These are phyloP conservation scores for Quadriops clusia DNA, from an alignment of 2,888 invertebrate species.

Conservation along the genomic window DNA sequence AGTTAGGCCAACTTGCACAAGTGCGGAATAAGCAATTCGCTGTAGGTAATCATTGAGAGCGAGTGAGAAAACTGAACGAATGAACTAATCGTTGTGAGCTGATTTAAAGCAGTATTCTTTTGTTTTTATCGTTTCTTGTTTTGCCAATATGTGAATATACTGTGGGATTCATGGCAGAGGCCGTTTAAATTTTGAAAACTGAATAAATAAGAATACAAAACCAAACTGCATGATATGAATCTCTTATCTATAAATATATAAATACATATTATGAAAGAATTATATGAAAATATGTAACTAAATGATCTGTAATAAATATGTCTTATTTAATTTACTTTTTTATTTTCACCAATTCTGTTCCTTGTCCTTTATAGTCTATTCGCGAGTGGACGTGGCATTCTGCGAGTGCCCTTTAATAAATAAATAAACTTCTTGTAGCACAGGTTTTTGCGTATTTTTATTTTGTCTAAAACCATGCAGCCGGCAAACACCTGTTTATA, in stretches of 20 bases:
- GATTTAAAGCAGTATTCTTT: slow-evolving; percentile 33
- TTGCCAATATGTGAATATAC: slow-evolving; percentile 33
- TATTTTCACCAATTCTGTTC: too few relatives aligned
- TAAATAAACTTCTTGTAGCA: too few relatives aligned
- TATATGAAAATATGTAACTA: slow-evolving; percentile 35
- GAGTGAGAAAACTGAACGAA: slow-evolving; percentile 9
- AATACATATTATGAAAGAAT: slow-evolving; percentile 33
- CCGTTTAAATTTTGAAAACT: too few relatives aligned
- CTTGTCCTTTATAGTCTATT: too few relatives aligned
- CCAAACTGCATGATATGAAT: slow-evolving; percentile 33
- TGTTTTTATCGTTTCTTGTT: slow-evolving; percentile 25
- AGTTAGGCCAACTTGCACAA: slow-evolving; percentile 25
- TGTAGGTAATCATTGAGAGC: slow-evolving; percentile 24
- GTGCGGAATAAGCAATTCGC: slow-evolving; percentile 33
- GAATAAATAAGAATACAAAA: too few relatives aligned
- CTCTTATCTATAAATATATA: slow-evolving; percentile 36
- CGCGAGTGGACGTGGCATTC: too few relatives aligned
- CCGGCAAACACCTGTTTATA: too few relatives aligned
- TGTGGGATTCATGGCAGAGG: slow-evolving; percentile 27
- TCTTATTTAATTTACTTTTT: slow-evolving; percentile 32
- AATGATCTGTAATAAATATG: slow-evolving; percentile 35
- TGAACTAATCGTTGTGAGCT: slow-evolving; percentile 32
- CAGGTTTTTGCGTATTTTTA: too few relatives aligned
- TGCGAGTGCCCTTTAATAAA: too few relatives aligned
- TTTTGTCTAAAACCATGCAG: too few relatives aligned